These are phyloP conservation scores for Alosa alosa DNA, from an alignment of 2,113 vertebrate species.

Conservation along the genomic window DNA sequence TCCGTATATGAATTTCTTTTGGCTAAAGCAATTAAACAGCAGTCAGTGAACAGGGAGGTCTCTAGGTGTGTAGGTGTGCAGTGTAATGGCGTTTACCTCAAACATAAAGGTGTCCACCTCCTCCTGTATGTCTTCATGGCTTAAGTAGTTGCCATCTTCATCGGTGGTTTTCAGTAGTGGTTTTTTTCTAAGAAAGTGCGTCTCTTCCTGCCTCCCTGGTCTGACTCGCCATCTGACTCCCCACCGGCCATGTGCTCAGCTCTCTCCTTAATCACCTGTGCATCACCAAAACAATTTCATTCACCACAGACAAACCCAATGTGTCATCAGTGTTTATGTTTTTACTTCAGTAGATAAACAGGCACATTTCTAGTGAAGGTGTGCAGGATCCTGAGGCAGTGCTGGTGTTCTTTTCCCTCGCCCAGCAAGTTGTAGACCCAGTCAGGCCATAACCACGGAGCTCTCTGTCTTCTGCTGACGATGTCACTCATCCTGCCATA, in stretches of 20 bases:
- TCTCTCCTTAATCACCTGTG: conserved; percentile 78
- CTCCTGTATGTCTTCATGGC: conserved; percentile 74
- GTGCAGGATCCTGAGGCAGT: conserved; percentile 73
- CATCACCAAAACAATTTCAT: background rate
- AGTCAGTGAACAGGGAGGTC: background rate
- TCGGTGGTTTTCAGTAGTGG: conserved; percentile 74
- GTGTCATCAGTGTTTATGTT: background rate
- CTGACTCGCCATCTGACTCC: conserved; percentile 16
- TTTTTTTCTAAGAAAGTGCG: conserved; percentile 81
- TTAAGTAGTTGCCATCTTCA: conserved; percentile 72
- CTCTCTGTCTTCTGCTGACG: conserved; percentile 70
- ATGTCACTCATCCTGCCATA: conserved; percentile 76
- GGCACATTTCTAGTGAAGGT: conserved; percentile 75
- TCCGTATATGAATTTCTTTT: background rate
- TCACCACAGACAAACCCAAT: background rate
- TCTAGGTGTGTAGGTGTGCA: background rate
- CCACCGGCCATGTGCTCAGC: conserved; percentile 32
- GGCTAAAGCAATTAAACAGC: background rate
- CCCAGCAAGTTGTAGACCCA: conserved; percentile 61
- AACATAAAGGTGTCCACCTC: conserved; percentile 91
- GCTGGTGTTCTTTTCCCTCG: conserved; percentile 73
- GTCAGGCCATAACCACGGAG: conserved; percentile 81
- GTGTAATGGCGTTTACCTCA: conserved; percentile 72
- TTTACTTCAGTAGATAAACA: background rate
- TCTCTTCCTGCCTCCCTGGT: conserved; percentile 53